Evolutionary conservation across 2,113 vertebrate genomes (phyloP).

Genomic region (Tetrax tetrax): DNA sequence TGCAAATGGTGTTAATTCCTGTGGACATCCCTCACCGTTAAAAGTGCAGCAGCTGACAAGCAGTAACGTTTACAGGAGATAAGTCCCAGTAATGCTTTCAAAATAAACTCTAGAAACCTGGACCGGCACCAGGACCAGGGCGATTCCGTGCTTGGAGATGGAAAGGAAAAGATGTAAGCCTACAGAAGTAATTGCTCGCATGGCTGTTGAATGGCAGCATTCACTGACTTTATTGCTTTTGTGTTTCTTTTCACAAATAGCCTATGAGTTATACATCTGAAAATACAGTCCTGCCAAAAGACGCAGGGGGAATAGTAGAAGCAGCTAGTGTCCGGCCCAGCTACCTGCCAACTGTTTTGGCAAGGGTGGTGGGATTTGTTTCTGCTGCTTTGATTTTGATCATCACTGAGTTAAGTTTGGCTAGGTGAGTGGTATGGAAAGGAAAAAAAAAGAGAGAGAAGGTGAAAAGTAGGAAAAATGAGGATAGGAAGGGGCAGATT

Average conservation of each 20-base stretch:
- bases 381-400: neutral
- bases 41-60: constrained; percentile 28
- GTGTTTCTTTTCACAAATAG: neutral
- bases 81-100: constrained; percentile 8
- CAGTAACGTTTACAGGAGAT: neutral
- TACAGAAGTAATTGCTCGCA: neutral
- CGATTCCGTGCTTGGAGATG: neutral
- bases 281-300: neutral
- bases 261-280: neutral
- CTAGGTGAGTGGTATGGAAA: neutral
- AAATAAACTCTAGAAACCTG: neutral
- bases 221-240: neutral
- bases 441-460: neutral
- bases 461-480: neutral
- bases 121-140: neutral
- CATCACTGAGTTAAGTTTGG: neutral
- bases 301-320: neutral
- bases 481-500: neutral
- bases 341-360: neutral
- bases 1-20: constrained; percentile 44
- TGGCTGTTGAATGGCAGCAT: neutral
- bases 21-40: constrained; percentile 14
- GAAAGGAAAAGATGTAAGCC: neutral
- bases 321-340: neutral
- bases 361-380: neutral